Evolutionary conservation across 2,113 vertebrate genomes (phyloP).

Genomic region (Trichechus manatus): DNA sequence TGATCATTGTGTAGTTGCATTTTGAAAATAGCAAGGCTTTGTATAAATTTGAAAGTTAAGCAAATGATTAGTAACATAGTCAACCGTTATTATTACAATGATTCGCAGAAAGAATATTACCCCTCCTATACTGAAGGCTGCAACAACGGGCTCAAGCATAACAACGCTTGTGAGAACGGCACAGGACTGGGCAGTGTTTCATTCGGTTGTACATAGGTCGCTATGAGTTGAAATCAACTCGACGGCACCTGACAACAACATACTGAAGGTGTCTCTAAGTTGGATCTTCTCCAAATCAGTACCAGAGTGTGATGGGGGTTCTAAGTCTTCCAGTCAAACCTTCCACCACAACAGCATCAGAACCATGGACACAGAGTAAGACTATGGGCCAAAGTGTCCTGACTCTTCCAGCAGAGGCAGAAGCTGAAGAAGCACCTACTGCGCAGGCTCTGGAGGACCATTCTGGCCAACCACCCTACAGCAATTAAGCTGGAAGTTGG

Average conservation of each 20-base stretch:
- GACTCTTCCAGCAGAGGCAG: not conserved
- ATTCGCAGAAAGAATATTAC: not conserved
- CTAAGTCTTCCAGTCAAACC: not conserved
- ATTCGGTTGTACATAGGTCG: no score
- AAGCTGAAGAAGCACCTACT: not conserved
- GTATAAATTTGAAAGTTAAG: not conserved
- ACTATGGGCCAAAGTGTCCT: rapidly evolving
- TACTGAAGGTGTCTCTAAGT: not conserved
- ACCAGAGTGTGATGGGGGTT: not conserved
- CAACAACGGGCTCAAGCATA: no score
- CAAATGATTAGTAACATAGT: not conserved
- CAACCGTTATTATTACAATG: not conserved
- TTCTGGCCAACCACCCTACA: not conserved
- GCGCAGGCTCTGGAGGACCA: no score
- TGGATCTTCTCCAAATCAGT: not conserved
- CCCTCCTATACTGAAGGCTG: not conserved
- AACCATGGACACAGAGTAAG: not conserved
- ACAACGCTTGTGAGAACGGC: no score
- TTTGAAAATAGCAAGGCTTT: not conserved
- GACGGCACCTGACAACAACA: no score
- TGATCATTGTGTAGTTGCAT: not conserved
- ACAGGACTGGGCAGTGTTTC: no score
- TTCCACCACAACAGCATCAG: not conserved
- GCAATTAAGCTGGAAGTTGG: not conserved
- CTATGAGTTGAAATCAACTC: no score